Evolutionary conservation across 2,888 invertebrate species (phyloP).

Genomic region (Dryomyza anilis): DNA sequence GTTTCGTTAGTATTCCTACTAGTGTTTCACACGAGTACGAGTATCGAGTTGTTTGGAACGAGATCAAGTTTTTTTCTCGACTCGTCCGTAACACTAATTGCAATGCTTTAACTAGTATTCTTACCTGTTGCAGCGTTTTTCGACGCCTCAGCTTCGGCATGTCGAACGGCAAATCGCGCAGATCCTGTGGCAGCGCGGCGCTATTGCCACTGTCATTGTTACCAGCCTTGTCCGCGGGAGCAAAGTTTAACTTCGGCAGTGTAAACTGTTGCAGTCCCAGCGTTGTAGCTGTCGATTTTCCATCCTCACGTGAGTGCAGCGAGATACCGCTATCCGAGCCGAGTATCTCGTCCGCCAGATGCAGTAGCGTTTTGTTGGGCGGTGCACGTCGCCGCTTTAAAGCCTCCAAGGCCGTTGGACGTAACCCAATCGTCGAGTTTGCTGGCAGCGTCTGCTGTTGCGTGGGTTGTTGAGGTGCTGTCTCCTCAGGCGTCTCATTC

Average conservation of each 20-base stretch:
- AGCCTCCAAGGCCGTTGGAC: slow-evolving; percentile 34
- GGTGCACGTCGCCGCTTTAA: slow-evolving; percentile 63
- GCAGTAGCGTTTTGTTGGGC: slow-evolving; percentile 73
- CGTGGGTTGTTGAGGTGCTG: slow-evolving; percentile 30
- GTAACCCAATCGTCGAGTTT: slow-evolving; percentile 56
- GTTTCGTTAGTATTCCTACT: no score
- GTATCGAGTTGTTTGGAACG: not conserved
- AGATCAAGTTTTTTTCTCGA: no score
- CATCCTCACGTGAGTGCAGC: slow-evolving; percentile 80
- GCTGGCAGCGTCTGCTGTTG: slow-evolving; percentile 36
- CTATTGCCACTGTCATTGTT: slow-evolving; percentile 49
- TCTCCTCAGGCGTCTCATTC: slow-evolving; percentile 71
- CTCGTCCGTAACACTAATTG: no score
- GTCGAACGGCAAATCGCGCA: slow-evolving; percentile 83
- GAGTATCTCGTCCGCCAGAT: slow-evolving; percentile 71
- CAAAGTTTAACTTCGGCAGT: slow-evolving; percentile 63
- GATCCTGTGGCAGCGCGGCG: slow-evolving; percentile 68
- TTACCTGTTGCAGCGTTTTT: slow-evolving; percentile 69
- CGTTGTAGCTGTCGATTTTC: slow-evolving; percentile 63
- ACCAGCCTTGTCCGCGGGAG: slow-evolving; percentile 61
- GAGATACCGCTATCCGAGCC: slow-evolving; percentile 90
- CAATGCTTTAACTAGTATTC: no score
- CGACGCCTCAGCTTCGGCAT: slow-evolving; percentile 84
- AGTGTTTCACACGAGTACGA: no score
- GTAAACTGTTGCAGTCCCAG: slow-evolving; percentile 67